Evolutionary conservation across 2,797 vertebrate genomes (phyloP), one percentile per base, ranked within the genome.

Genomic region (Anisognathus igniventris): DNA sequence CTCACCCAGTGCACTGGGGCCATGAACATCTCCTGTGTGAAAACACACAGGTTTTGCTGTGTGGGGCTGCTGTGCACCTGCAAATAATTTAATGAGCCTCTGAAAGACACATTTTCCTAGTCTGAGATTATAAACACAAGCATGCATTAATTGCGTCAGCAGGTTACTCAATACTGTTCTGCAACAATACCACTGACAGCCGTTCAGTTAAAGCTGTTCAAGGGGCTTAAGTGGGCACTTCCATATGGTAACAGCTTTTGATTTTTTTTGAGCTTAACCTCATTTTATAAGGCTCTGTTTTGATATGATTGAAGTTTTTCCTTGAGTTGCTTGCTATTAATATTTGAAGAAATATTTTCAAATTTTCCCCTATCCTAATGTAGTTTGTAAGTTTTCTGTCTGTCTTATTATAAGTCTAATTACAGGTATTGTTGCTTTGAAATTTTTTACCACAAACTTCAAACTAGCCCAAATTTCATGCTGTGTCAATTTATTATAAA

Each of bases 1-100:
- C 25, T 66, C 17, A 44, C 10, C 21, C 25, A 11, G 7, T 0
- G 0, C 50, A 23, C 7, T 0, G 30, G 44, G 15, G 19, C 80
- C 16, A 8, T 19, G 47, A 68, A 16, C 53, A 30, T 3, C 35
- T 45, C 9, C 42, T 2, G 0, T 35, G 40, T 28, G 48, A 28
- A 50, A 50, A 39, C 25, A n/a, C 35, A 16, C 13, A 56, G 42
- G 24, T 22, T 81, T 45, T 54, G 20, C 39, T 31, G 9, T 22
- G 18, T 19, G 45, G 45, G 35, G 58, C 9, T 74, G 47, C 68
- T 47, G 1, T 50, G 39, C 40, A 9, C 35, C 60, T 50, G 27
- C 2, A 0, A 33, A 9, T 16, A 1, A 44, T 91, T 15, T 31
- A 76, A 44, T 17, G 30, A 61, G 10, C 22, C 12, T 51, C 65